Evolutionary conservation across 2,113 vertebrate species (phyloP), one percentile per base, ranked within the genome.

Genomic region (Rhipidura dahli): DNA sequence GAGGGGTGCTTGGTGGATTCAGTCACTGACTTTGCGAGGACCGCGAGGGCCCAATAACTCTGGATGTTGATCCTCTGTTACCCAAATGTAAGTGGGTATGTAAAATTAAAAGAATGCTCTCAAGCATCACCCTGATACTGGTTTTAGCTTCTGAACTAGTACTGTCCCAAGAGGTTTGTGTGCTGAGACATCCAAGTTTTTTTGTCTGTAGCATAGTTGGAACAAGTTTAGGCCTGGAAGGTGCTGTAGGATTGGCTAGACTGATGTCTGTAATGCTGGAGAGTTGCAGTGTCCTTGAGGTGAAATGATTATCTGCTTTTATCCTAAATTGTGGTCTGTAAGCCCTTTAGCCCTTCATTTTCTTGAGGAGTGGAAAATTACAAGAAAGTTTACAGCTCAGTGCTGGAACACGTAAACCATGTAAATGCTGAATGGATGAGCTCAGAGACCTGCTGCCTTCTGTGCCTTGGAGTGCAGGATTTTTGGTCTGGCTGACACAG

Each of bases 331-430:
- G 30, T 75, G 27, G 19, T 54, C 37, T 78, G 2, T 87, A 63
- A 81, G 69, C 18, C 42, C 6, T 63, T 90, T 44, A 50, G 23
- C 61, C 27, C 23, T 79, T 92, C 10, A 3, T 70, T 49, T 81
- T 61, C 35, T 49, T n/a, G 21, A 75, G 22, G 27, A 16, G 10
- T 40, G 26, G 23, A 63, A 71, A 56, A 73, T 75, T 6, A 13
- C 15, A 70, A 65, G 59, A 5, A 63, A 27, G 23, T 49, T 70
- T 37, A 78, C 26, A 57, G 30, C 30, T 71, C 23, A 22, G 24
- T 89, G 50, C 33, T 83, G 51, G 28, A 37, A 44, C 11, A 7
- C 0, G 0, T 49, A 37, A 91, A 45, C 57, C 1, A 0, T 19
- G 37, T 49, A 35, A 42, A 42, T 49, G 26, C 68, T 68, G 68